These are phyloP conservation scores for Pseudomyrmex gracilis DNA, from an alignment of 1,140 invertebrate genomes.

Conservation along the genomic window DNA sequence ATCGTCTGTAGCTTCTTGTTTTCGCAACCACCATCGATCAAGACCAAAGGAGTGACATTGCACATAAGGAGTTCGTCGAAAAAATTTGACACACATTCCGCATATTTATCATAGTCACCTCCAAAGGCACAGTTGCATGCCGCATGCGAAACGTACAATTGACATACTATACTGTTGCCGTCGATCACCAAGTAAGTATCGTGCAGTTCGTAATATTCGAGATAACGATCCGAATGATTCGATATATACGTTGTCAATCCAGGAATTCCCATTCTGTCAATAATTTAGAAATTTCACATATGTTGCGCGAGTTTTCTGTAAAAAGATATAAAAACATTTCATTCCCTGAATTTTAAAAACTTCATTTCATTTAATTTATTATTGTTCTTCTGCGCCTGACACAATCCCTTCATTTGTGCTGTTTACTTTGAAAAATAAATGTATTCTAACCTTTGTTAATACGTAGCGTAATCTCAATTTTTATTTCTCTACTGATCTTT, in stretches of 20 bases:
- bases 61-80: constrained; percentile 91
- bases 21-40: constrained; percentile 94
- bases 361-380: too few relatives aligned
- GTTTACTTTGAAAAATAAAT: too few relatives aligned
- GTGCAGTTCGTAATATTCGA: constrained; percentile 89
- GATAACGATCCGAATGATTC: constrained; percentile 88
- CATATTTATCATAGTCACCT: constrained; percentile 94
- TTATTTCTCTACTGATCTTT: too few relatives aligned
- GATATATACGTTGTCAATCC: constrained; percentile 93
- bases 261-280: constrained; percentile 90
- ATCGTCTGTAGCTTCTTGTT: constrained; percentile 91
- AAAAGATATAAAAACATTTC: not conserved
- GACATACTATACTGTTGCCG: constrained; percentile 91
- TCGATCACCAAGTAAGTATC: constrained; percentile 92
- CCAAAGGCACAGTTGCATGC: constrained; percentile 91
- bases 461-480: too few relatives aligned
- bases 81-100: constrained; percentile 88
- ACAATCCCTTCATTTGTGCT: too few relatives aligned
- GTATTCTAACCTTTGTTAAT: too few relatives aligned
- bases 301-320: not conserved
- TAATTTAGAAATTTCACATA: not conserved
- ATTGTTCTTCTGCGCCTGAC: too few relatives aligned
- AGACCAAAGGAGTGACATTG: constrained; percentile 90
- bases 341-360: not conserved
- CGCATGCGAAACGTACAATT: constrained; percentile 89